A percentile compares a stretch with the other conserved stretches of the same genome.
Evolutionary conservation across 2,113 vertebrate species (phyloP).

Genomic region (Sinocyclocheilus anophthalmus): DNA sequence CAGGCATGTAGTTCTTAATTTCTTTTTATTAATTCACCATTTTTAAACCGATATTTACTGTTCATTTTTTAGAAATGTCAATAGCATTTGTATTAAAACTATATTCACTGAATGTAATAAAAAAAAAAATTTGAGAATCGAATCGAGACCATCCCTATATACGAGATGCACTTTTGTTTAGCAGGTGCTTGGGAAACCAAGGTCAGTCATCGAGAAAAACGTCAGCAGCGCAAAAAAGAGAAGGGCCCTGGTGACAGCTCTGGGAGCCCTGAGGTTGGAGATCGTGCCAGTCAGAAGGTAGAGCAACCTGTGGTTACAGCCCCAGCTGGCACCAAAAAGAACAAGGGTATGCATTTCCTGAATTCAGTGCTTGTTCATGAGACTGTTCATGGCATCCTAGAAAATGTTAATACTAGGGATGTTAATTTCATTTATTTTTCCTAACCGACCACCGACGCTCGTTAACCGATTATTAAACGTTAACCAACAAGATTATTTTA

Average conservation of each 20-base stretch:
- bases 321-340: slow-evolving; percentile 80
- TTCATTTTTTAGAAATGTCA: too few relatives aligned
- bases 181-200: slow-evolving; percentile 95
- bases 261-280: slow-evolving; percentile 71
- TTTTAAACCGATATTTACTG: too few relatives aligned
- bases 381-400: background rate
- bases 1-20: too few relatives aligned
- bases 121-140: too few relatives aligned
- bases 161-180: background rate
- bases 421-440: too few relatives aligned
- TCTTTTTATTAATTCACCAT: too few relatives aligned
- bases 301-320: slow-evolving; percentile 71
- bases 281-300: slow-evolving; percentile 64
- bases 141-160: too few relatives aligned
- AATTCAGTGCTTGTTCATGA: background rate
- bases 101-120: too few relatives aligned
- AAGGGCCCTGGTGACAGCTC: slow-evolving; percentile 79
- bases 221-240: slow-evolving; percentile 92
- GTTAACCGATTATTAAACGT: too few relatives aligned
- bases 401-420: background rate
- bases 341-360: slow-evolving; percentile 76
- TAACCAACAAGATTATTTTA: too few relatives aligned
- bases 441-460: too few relatives aligned
- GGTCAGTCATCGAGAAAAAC: slow-evolving; percentile 95
- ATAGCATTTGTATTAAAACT: too few relatives aligned